A percentile compares a stretch with the other conserved stretches of the same genome.
Conservation (phyloP, 2,888 invertebrate species). For the Drosophila birchii region DNA sequence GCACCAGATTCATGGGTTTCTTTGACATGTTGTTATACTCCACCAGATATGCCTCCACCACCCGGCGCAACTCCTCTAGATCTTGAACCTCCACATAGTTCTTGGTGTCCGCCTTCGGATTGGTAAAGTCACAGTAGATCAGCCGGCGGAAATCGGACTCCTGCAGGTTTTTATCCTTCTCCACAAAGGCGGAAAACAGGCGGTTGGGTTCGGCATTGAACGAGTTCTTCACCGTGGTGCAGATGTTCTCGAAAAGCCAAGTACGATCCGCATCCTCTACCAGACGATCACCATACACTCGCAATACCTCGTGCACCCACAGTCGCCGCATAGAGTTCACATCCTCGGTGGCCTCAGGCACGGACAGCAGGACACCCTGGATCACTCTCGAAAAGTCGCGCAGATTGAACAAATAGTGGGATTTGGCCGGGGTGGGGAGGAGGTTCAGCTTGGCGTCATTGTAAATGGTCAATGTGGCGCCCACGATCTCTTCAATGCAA, state of each 20-base stretch:
- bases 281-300: slow-evolving; percentile 96
- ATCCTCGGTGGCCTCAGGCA: slow-evolving; percentile 95
- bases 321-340: slow-evolving; percentile 93
- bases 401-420: slow-evolving; percentile 97
- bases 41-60: slow-evolving; percentile 94
- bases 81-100: slow-evolving; percentile 95
- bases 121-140: slow-evolving; percentile 97
- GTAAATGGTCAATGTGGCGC: slow-evolving; percentile 94
- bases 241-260: slow-evolving; percentile 92
- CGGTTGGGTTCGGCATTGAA: slow-evolving; percentile 89
- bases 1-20: slow-evolving; percentile 97
- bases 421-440: slow-evolving; percentile 96
- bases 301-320: slow-evolving; percentile 97
- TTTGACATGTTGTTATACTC: slow-evolving; percentile 98
- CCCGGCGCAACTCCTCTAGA: slow-evolving; percentile 90
- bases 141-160: slow-evolving; percentile 93
- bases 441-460: slow-evolving; percentile 92
- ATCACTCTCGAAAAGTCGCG: slow-evolving; percentile 97
- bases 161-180: slow-evolving; percentile 86
- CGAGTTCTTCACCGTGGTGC: slow-evolving; percentile 86
- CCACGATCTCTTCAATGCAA: slow-evolving; percentile 94
- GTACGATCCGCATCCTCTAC: slow-evolving; percentile 92
- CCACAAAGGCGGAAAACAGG: slow-evolving; percentile 89
- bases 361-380: slow-evolving; percentile 95
- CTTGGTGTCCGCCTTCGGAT: slow-evolving; percentile 95